Evolutionary conservation across 2,113 vertebrate genomes (phyloP).

Genomic region (Grus americana): DNA sequence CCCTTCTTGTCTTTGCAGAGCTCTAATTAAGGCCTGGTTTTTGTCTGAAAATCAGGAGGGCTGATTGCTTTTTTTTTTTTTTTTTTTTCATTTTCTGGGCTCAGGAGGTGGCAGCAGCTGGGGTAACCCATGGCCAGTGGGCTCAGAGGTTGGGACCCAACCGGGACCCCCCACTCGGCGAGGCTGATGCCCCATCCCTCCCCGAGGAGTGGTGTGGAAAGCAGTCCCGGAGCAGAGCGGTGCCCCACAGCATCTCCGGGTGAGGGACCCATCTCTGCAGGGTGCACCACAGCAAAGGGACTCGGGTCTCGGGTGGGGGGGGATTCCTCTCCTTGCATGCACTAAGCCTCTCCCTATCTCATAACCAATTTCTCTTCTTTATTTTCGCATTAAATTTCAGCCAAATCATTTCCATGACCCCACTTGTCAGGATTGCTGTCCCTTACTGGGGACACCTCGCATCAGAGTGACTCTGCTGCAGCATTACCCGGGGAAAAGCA

Average conservation of each 20-base stretch:
- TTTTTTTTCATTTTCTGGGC: not conserved
- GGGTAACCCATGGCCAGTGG: not conserved
- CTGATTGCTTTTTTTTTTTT: not conserved
- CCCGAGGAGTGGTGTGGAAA: fast-evolving
- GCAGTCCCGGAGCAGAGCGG: not conserved
- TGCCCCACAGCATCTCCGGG: not conserved
- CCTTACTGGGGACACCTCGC: not conserved
- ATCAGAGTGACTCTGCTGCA: fast-evolving
- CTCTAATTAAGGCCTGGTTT: not conserved
- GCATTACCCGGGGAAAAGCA: not conserved
- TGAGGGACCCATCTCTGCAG: not conserved
- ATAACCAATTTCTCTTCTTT: not conserved
- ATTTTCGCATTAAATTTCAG: not conserved
- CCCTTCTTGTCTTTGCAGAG: not conserved
- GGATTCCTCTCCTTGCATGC: not conserved
- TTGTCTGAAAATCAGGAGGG: not conserved
- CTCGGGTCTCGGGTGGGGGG: not conserved
- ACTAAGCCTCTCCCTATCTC: not conserved
- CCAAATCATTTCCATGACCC: not conserved
- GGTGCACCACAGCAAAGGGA: not conserved
- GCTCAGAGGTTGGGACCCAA: not conserved
- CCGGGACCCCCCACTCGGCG: fast-evolving
- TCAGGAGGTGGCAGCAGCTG: fast-evolving
- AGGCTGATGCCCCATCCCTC: not conserved
- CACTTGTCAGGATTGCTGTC: not conserved